These are phyloP conservation scores for Distichodus sexfasciatus DNA, from an alignment of 2,797 vertebrate species.

Conservation along the genomic window DNA sequence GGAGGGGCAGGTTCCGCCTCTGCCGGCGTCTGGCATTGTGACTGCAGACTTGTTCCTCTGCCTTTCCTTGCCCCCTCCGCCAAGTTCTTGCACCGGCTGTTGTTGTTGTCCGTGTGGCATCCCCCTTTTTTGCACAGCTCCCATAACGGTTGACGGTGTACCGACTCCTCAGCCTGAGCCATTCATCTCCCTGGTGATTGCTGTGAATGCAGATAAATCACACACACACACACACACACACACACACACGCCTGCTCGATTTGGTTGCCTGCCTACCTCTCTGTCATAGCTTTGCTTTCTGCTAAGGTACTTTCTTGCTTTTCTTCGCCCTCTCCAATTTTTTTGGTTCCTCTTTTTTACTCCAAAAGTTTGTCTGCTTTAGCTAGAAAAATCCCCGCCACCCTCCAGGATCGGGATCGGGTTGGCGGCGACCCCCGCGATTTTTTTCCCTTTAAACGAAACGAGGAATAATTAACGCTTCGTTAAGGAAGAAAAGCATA, in stretches of 20 bases:
- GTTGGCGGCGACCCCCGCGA: background rate
- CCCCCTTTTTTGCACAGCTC: constrained; percentile 76
- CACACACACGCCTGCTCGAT: constrained; percentile 70
- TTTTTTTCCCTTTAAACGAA: constrained; percentile 37
- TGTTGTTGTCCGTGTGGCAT: constrained; percentile 86
- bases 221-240: constrained; percentile 67
- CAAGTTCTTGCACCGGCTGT: constrained; percentile 80
- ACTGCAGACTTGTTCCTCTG: constrained; percentile 60
- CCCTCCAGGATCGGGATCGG: constrained; percentile 11
- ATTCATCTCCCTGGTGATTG: constrained; percentile 86
- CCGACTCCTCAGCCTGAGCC: constrained; percentile 80
- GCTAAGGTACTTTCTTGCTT: constrained; percentile 48
- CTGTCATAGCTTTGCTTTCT: constrained; percentile 51
- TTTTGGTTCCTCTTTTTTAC: background rate
- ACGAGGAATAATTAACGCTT: constrained; percentile 38
- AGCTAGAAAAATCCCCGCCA: constrained; percentile 10
- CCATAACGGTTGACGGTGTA: constrained; percentile 77
- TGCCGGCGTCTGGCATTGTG: constrained; percentile 62
- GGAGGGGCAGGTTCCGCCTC: constrained; percentile 80
- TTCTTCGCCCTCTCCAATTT: no score
- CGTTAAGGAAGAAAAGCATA: constrained; percentile 42
- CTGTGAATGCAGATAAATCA: constrained; percentile 85
- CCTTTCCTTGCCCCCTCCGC: constrained; percentile 75
- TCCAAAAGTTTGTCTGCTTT: constrained; percentile 50
- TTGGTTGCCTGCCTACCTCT: constrained; percentile 45